Conservation (phyloP, 2,113 vertebrate species). For the Centropus unirufus region DNA sequence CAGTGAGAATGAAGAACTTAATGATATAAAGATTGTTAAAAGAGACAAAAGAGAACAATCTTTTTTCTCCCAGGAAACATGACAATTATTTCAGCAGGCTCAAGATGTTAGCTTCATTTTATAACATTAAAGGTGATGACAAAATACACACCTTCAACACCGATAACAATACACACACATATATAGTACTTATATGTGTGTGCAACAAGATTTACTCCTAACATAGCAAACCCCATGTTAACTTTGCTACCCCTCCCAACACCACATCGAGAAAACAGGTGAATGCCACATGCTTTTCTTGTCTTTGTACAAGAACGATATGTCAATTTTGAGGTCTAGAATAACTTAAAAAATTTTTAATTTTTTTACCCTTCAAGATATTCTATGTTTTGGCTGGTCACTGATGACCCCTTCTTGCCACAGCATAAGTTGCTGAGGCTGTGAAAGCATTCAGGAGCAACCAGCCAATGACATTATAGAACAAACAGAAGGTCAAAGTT, state of each 20-base stretch:
- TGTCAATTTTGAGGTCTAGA: background rate
- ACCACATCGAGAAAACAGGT: background rate
- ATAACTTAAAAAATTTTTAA: background rate
- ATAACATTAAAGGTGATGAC: background rate
- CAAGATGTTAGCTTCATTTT: constrained; percentile 4
- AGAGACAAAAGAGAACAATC: constrained; percentile 5
- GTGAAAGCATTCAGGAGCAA: background rate
- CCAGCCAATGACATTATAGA: constrained; percentile 58
- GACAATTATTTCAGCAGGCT: constrained; percentile 56
- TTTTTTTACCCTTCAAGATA: background rate
- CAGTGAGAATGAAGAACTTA: constrained; percentile 53
- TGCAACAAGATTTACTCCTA: background rate
- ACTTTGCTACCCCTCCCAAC: background rate
- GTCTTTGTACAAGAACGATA: background rate
- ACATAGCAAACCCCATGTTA: background rate
- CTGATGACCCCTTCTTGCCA: constrained; percentile 26
- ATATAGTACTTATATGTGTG: background rate
- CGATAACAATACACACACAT: background rate
- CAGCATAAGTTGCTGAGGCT: constrained; percentile 33
- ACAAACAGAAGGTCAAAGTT: constrained; percentile 50
- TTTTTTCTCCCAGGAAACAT: background rate
- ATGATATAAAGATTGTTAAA: constrained; percentile 57
- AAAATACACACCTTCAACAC: background rate
- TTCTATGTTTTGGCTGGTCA: constrained; percentile 20
- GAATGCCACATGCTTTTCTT: background rate